Evolutionary conservation across 2,113 vertebrate species (phyloP).

Genomic region (Nestor notabilis): DNA sequence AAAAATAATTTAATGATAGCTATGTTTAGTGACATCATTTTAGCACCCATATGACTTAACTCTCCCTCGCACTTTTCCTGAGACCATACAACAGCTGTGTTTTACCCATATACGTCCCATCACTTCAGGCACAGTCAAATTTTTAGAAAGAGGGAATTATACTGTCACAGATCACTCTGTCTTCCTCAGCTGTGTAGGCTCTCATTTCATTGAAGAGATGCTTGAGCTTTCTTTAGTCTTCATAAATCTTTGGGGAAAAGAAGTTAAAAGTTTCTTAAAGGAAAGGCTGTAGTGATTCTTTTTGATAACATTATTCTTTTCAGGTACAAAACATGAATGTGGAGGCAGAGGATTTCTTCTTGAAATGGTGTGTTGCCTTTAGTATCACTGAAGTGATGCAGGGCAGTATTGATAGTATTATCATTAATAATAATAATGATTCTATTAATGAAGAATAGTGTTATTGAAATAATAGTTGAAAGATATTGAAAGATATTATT

Average conservation of each 20-base stretch:
- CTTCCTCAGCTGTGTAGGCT: not conserved
- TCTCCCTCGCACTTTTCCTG: not conserved
- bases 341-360: not conserved
- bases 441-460: not conserved
- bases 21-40: conserved; percentile 51
- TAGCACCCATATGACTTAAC: not conserved
- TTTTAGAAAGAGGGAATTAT: not conserved
- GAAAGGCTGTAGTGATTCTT: not conserved
- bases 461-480: not conserved
- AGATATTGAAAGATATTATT: not conserved
- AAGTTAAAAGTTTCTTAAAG: not conserved
- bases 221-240: not conserved
- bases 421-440: no score
- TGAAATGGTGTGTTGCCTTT: not conserved
- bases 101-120: not conserved
- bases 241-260: not conserved
- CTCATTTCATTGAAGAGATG: not conserved
- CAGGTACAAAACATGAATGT: not conserved
- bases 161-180: not conserved
- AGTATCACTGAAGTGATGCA: not conserved
- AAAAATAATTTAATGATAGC: conserved; percentile 41
- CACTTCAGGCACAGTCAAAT: not conserved
- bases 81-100: not conserved
- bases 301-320: not conserved
- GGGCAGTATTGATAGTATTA: not conserved